Percentiles rank a stretch among this genome's conserved stretches.
Evolutionary conservation across 2,113 vertebrate genomes (phyloP).

Genomic region (Poeciliopsis prolifica): DNA sequence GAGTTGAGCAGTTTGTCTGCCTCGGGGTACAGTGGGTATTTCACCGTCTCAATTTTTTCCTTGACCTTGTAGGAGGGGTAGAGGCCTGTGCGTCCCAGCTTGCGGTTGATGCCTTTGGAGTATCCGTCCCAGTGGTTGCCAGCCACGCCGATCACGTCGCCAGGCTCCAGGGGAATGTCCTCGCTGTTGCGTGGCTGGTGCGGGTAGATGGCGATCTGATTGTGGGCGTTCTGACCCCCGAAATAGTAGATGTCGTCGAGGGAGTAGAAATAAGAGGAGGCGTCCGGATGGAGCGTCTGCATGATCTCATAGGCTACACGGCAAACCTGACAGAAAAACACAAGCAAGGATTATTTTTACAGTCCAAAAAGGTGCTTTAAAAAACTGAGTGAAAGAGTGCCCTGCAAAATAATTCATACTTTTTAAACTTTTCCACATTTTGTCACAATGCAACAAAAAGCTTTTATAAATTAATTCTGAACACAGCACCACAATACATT

Average conservation of each 20-base stretch:
- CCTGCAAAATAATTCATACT: too few relatives aligned
- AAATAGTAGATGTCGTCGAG: slow-evolving; percentile 99
- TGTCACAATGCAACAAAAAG: not conserved
- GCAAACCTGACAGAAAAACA: slow-evolving; percentile 85
- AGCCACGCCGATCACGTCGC: slow-evolving; percentile 95
- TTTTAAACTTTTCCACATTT: not conserved
- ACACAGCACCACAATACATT: too few relatives aligned
- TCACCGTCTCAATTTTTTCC: slow-evolving; percentile 97
- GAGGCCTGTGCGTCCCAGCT: slow-evolving; percentile 94
- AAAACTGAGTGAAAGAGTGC: not conserved
- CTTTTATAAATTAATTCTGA: too few relatives aligned
- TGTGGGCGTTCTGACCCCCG: slow-evolving; percentile 97
- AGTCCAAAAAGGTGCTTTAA: not conserved
- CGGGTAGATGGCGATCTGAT: slow-evolving; percentile 94
- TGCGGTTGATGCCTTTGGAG: slow-evolving; percentile 98
- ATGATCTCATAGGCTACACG: slow-evolving; percentile 99
- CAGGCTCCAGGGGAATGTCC: slow-evolving; percentile 95
- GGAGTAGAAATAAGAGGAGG: slow-evolving; percentile 94
- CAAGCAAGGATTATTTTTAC: slow-evolving; percentile 16
- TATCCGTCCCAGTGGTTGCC: slow-evolving; percentile 99
- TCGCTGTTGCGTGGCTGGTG: slow-evolving; percentile 91
- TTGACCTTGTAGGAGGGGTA: slow-evolving; percentile 99
- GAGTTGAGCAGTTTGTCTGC: slow-evolving; percentile 88
- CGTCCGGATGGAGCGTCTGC: slow-evolving; percentile 97
- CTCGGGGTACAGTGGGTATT: slow-evolving; percentile 95